Evolutionary conservation across 1,140 invertebrate species (phyloP).

Genomic region (Pseudomyrmex sp.): DNA sequence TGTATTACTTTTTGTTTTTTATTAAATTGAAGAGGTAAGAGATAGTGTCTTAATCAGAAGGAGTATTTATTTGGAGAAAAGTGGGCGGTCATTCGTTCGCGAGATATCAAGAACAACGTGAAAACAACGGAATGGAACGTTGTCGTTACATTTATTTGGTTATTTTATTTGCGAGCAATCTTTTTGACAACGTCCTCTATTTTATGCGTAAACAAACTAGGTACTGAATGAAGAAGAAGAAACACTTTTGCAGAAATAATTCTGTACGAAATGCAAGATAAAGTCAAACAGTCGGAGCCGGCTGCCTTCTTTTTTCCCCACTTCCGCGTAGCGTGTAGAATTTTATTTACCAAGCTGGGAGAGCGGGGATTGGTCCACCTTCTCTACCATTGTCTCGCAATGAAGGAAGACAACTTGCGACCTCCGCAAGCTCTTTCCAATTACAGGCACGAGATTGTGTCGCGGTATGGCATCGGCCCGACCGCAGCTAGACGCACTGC

Average conservation of each 20-base stretch:
- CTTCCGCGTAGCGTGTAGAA: conserved; percentile 20
- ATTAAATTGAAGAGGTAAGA: not conserved
- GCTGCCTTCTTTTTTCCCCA: not conserved
- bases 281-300: conserved; percentile 10
- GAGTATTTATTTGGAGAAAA: too few species aligned
- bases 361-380: conserved; percentile 37
- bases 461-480: conserved; percentile 54
- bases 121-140: too few species aligned
- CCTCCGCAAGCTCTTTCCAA: conserved; percentile 70
- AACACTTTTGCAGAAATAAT: not conserved
- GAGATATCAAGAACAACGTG: not conserved
- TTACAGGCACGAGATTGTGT: conserved; percentile 74
- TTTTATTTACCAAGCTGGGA: conserved; percentile 65
- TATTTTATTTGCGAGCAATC: not conserved
- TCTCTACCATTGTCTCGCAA: conserved; percentile 12
- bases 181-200: not conserved
- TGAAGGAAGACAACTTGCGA: conserved; percentile 21
- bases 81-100: not conserved
- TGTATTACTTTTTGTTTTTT: not conserved
- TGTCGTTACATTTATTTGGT: not conserved
- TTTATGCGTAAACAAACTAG: not conserved
- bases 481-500: not conserved
- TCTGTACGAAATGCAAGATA: not conserved
- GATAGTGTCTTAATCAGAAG: too few species aligned
- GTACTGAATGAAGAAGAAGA: not conserved